Evolutionary conservation across 2,888 invertebrate genomes (phyloP).

Genomic region (Meliscaeva auricollis): DNA sequence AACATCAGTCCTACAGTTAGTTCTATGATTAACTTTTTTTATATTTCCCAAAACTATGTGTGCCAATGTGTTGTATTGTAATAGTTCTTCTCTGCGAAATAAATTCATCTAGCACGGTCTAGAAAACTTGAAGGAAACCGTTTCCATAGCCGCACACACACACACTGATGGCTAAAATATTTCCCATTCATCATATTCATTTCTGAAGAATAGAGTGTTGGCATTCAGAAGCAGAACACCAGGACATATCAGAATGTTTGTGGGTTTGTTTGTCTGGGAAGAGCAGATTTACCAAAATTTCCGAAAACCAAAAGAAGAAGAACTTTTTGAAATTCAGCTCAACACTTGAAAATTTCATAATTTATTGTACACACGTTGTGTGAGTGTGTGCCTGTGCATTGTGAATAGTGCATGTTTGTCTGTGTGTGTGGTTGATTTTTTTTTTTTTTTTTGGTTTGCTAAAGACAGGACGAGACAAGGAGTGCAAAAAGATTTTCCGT

Average conservation of each 20-base stretch:
- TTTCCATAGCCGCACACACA: neutral
- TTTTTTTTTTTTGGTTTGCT: neutral
- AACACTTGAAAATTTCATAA: slow-evolving; percentile 67
- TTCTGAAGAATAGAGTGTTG: slow-evolving; percentile 16
- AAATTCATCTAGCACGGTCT: slow-evolving; percentile 51
- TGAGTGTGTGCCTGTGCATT: neutral
- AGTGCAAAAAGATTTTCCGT: slow-evolving; percentile 47
- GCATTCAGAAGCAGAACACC: slow-evolving; percentile 19
- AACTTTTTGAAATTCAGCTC: slow-evolving; percentile 68
- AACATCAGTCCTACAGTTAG: slow-evolving; percentile 40
- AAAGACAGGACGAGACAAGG: slow-evolving; percentile 4
- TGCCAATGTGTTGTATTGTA: neutral
- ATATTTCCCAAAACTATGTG: slow-evolving; percentile 30
- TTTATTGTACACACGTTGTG: slow-evolving; percentile 43
- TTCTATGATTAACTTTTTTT: slow-evolving; percentile 60
- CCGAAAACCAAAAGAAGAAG: slow-evolving; percentile 20
- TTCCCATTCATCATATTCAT: slow-evolving; percentile 71
- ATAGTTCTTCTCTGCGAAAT: slow-evolving; percentile 32
- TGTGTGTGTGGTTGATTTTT: neutral
- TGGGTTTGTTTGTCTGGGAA: slow-evolving; percentile 7
- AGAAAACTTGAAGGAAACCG: slow-evolving; percentile 43
- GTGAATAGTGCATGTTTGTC: neutral
- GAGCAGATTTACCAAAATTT: neutral
- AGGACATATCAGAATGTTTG: slow-evolving; percentile 13
- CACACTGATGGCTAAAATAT: slow-evolving; percentile 24